Conservation (phyloP, 2,888 invertebrate genomes). For the Lysandra bellargus region DNA sequence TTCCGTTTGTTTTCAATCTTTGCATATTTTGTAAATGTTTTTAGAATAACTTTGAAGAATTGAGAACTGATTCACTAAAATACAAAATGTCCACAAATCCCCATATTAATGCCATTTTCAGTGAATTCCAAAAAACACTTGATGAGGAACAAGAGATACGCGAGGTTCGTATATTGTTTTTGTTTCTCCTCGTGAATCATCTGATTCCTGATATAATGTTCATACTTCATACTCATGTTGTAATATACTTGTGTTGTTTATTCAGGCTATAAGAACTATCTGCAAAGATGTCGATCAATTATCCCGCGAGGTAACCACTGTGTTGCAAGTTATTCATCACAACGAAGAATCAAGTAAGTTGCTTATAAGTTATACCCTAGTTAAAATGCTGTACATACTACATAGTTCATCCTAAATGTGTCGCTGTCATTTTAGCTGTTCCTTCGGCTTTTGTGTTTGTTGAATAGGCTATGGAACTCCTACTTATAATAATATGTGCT, state of each 20-base stretch:
- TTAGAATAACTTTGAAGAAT: not conserved
- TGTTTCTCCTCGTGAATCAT: not conserved
- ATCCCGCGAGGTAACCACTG: conserved; percentile 88
- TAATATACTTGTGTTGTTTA: conserved; percentile 38
- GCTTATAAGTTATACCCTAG: conserved; percentile 44
- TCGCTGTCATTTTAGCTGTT: not conserved
- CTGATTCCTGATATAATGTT: not conserved
- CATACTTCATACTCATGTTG: not conserved
- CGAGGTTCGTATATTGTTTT: conserved; percentile 80
- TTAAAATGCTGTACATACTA: not conserved
- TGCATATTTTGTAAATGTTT: not conserved
- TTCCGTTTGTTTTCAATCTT: not conserved
- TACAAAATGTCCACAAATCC: conserved; percentile 54
- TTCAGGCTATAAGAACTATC: conserved; percentile 83
- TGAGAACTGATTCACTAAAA: no score
- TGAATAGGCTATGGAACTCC: not conserved
- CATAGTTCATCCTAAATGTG: not conserved
- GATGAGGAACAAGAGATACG: conserved; percentile 89
- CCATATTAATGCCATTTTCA: conserved; percentile 83
- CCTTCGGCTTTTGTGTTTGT: not conserved
- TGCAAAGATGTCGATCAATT: conserved; percentile 89
- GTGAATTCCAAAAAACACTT: conserved; percentile 88
- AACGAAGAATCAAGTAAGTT: conserved; percentile 85
- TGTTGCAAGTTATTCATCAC: conserved; percentile 91
- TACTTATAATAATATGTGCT: not conserved